A percentile compares a stretch with the other conserved stretches of the same genome.
Evolutionary conservation across 2,113 vertebrate species (phyloP).

Genomic region (Motacilla alba): DNA sequence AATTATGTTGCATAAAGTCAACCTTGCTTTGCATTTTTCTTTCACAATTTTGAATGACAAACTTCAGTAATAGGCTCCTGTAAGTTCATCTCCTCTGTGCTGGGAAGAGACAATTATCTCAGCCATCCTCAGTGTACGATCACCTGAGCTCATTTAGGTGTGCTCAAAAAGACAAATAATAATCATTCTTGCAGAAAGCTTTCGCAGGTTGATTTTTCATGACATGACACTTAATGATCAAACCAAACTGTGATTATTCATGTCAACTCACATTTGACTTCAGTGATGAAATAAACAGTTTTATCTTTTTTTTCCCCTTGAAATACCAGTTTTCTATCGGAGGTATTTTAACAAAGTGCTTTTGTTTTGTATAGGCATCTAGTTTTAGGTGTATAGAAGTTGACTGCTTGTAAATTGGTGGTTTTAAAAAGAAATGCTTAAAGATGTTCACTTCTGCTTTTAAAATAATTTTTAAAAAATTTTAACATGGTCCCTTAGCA

Average conservation of each 20-base stretch:
- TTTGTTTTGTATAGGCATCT: background rate
- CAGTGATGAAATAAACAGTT: slow-evolving; percentile 20
- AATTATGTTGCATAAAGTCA: slow-evolving; percentile 11
- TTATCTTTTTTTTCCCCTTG: background rate
- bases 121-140: background rate
- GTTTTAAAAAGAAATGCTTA: background rate
- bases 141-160: slow-evolving; percentile 42
- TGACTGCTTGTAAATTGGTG: background rate
- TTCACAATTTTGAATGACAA: slow-evolving; percentile 47
- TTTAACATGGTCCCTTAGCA: background rate
- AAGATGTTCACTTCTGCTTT: background rate
- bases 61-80: slow-evolving; percentile 42
- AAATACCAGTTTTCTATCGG: background rate
- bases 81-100: background rate
- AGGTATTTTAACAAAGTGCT: background rate
- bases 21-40: slow-evolving; percentile 45
- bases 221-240: slow-evolving; percentile 43
- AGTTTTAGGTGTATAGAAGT: background rate
- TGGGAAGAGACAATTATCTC: slow-evolving; percentile 29
- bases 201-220: slow-evolving; percentile 41
- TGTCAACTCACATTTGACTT: slow-evolving; percentile 32
- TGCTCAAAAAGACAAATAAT: slow-evolving; percentile 49
- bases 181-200: slow-evolving; percentile 47
- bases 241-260: slow-evolving; percentile 48
- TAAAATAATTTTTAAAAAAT: background rate